Conservation (phyloP, 2,888 invertebrate genomes). For the Heliconius ethilla region DNA sequence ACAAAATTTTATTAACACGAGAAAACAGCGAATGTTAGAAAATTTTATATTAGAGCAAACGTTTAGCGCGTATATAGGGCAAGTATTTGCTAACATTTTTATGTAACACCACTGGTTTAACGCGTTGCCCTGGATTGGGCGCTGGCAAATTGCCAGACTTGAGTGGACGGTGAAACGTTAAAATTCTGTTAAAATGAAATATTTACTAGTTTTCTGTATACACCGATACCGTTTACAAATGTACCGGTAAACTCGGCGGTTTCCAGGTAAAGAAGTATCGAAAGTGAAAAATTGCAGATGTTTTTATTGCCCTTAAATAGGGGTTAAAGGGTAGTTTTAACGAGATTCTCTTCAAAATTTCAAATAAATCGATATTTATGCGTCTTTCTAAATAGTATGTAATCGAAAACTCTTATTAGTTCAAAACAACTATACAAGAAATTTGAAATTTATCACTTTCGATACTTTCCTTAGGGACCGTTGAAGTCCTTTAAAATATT, state of each 20-base stretch:
- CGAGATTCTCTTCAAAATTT: too few species aligned
- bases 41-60: not conserved
- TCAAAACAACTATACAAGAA: too few species aligned
- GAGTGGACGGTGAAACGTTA: conserved; percentile 36
- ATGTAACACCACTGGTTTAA: conserved; percentile 32
- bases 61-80: conserved; percentile 4
- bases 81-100: conserved; percentile 32
- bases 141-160: conserved; percentile 42
- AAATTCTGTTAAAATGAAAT: conserved; percentile 3
- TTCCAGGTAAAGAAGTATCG: too few species aligned
- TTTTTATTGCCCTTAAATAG: too few species aligned
- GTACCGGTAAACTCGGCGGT: not conserved
- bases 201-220: conserved; percentile 3
- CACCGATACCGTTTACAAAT: not conserved
- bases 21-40: not conserved
- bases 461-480: not conserved
- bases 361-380: too few species aligned
- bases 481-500: not conserved
- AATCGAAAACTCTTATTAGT: too few species aligned
- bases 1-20: not conserved
- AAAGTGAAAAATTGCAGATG: too few species aligned
- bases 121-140: conserved; percentile 41
- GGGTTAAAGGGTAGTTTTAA: too few species aligned
- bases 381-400: too few species aligned
- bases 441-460: too few species aligned